Percentiles rank a stretch among this genome's conserved stretches.
Conservation (phyloP, 2,888 invertebrate genomes). For the Neoscelio sp. region DNA sequence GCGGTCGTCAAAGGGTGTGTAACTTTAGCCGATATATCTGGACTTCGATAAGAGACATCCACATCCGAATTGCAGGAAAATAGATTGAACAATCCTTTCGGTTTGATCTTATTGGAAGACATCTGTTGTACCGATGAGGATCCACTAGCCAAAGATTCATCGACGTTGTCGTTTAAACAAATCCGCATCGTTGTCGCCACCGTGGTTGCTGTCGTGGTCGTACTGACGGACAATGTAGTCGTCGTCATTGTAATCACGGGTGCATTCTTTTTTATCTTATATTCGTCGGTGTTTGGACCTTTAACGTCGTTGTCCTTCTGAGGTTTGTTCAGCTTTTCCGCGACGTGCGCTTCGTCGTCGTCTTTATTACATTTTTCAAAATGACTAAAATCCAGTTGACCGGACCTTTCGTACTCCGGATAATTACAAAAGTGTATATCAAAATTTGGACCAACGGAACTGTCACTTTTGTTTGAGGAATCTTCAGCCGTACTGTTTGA, state of each 20-base stretch:
- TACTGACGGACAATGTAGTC: not conserved
- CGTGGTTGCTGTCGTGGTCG: constrained; percentile 17
- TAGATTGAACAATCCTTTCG: constrained; percentile 43
- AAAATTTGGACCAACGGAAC: constrained; percentile 73
- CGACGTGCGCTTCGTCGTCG: constrained; percentile 66
- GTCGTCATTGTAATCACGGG: constrained; percentile 11
- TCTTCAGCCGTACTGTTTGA: constrained; percentile 71
- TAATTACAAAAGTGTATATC: constrained; percentile 75
- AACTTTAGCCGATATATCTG: constrained; percentile 30
- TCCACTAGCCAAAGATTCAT: constrained; percentile 27
- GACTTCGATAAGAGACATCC: constrained; percentile 15
- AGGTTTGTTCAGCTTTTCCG: constrained; percentile 70
- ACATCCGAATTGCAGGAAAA: constrained; percentile 26
- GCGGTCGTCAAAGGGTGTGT: constrained; percentile 24
- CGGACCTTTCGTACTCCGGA: constrained; percentile 75
- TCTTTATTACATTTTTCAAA: constrained; percentile 61
- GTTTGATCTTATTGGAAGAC: constrained; percentile 19
- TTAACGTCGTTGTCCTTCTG: constrained; percentile 67
- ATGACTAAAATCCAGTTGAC: constrained; percentile 73
- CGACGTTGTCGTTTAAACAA: constrained; percentile 25
- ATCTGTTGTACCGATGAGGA: constrained; percentile 16
- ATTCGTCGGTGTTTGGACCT: not conserved
- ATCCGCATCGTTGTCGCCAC: constrained; percentile 12
- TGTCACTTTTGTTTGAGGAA: constrained; percentile 74
- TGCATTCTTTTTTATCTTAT: constrained; percentile 14